A percentile compares a stretch with the other conserved stretches of the same genome.
Conservation (phyloP, 1,140 invertebrate species). For the Coenobita brevimanus region DNA sequence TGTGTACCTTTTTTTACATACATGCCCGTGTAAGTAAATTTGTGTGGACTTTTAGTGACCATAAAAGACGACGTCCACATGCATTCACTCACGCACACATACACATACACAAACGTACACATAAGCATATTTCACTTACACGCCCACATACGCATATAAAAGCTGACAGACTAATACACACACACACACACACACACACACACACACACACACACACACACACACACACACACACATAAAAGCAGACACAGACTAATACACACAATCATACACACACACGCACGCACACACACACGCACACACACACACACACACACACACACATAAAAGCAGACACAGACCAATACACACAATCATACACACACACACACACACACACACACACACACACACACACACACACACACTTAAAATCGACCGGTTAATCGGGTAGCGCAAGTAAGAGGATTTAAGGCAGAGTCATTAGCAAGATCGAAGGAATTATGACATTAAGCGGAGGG, state of each 20-base stretch:
- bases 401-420: no score
- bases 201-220: not conserved
- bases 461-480: no score
- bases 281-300: not conserved
- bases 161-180: not conserved
- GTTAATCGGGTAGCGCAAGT: no score
- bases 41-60: not conserved
- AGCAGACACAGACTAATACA: no score
- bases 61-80: not conserved
- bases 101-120: not conserved
- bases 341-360: no score
- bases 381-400: not conserved
- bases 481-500: no score
- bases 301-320: not conserved
- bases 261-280: no score
- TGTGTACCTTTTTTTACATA: no score
- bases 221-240: slow-evolving; percentile 1
- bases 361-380: not conserved
- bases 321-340: no score
- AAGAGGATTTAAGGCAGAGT: no score
- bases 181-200: not conserved
- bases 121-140: no score
- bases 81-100: not conserved
- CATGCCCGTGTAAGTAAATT: not conserved
- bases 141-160: not conserved